Conservation (phyloP, 1,140 invertebrate species). For the Schlechtendalia chinensis region DNA sequence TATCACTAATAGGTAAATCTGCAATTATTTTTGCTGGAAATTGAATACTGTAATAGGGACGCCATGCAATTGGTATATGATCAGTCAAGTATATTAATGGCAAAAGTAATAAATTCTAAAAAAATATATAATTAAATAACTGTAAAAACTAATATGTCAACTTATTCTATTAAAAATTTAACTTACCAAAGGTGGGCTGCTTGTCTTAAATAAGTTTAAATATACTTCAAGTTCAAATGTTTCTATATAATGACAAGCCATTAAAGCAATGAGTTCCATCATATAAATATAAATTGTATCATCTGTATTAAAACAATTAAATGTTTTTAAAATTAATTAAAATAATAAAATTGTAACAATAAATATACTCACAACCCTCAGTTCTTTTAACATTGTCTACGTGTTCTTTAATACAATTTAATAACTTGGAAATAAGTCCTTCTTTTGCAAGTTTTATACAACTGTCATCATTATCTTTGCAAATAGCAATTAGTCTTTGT, state of each 20-base stretch:
- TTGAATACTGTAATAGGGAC: constrained; percentile 63
- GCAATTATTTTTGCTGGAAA: constrained; percentile 58
- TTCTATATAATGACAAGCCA: constrained; percentile 61
- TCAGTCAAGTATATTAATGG: constrained; percentile 60
- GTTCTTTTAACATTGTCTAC: constrained; percentile 25
- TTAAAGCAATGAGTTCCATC: constrained; percentile 62
- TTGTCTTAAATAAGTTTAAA: constrained; percentile 61
- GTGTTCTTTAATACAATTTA: constrained; percentile 46
- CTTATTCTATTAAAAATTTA: constrained; percentile 24
- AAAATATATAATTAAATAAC: constrained; percentile 42
- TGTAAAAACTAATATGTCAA: neutral
- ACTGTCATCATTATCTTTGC: constrained; percentile 46
- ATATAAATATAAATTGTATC: constrained; percentile 57
- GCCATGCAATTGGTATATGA: constrained; percentile 55
- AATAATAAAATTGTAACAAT: constrained; percentile 17
- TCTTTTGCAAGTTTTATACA: constrained; percentile 50
- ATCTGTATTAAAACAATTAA: constrained; percentile 57
- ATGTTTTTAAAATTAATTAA: neutral
- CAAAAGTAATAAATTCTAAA: constrained; percentile 57
- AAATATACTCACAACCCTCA: constrained; percentile 17
- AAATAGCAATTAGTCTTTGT: constrained; percentile 48
- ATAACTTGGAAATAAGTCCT: constrained; percentile 45
- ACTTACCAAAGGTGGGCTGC: constrained; percentile 59
- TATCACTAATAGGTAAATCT: constrained; percentile 44
- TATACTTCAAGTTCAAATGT: constrained; percentile 61